Base-by-base conservation (phyloP, 2,888 invertebrate species). In the Epinotia nisella region DNA sequence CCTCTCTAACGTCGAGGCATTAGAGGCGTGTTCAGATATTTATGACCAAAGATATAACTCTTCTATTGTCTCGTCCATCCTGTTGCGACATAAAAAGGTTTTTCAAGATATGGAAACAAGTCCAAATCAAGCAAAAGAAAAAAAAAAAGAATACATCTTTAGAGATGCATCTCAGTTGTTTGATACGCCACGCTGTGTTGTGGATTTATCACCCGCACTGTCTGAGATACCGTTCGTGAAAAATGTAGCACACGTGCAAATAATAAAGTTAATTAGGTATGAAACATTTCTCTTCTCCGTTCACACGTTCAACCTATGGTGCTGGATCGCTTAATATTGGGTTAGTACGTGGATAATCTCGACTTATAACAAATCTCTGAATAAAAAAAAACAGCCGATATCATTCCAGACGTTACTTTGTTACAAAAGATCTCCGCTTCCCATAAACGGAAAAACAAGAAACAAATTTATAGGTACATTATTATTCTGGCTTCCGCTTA, bases 81-180 rank as follows among this genome's bases (percentile, higher is more conserved):
- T 53, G 71, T 68, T 68, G 56, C 53, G 65, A 65, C 45, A 65
- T 65, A 60, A 72, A 65, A 69, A 65, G 45, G 53, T 67, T 69
- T 70, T 65, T 69, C 69, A 55, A 65, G 64, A 68, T 75, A 68
- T 61, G 62, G 55, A 58, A 68, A 74, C 55, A 71, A 71, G 75
- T 70, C 74, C 77, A 75, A 78, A 77, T 79, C 76, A 75, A 71
- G 66, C 67, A 70, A 70, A n/a, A n/a, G n/a, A n/a, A n/a, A n/a
- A n/a, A n/a, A n/a, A n/a, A n/a, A n/a, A n/a, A n/a, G n/a, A n/a
- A n/a, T n/a, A n/a, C n/a, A n/a, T n/a, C n/a, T 76, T 74, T 71
- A 74, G 75, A 76, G 75, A 76, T 76, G 76, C 78, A 80, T 79
- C 77, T 78, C 79, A 79, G 79, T 79, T 76, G 78, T 74, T 75